phyloP scores from a whole-genome alignment of 2,797 vertebrate genomes.

The Cyclura pinguis region DNA sequence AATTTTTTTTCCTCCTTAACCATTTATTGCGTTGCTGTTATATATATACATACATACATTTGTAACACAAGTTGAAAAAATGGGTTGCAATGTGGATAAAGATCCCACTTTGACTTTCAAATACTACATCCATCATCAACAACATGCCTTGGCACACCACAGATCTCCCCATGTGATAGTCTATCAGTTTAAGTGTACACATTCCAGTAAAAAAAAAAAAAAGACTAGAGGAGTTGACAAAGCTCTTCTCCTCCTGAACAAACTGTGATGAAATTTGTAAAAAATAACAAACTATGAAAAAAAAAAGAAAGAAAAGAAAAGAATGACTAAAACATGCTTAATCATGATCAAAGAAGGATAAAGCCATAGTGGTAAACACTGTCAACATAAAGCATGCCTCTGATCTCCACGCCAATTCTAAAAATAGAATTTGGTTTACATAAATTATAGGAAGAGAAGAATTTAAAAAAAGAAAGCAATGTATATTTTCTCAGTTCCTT shows the following conservation, averaged over 20 bases:
- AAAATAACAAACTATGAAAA: conserved; percentile 66
- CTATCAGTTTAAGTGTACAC: not conserved
- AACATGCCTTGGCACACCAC: not conserved
- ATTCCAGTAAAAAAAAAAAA: not conserved
- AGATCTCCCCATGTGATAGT: conserved; percentile 32
- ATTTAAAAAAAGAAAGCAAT: conserved; percentile 37
- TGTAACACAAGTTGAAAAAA: not conserved
- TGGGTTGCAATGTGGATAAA: not conserved
- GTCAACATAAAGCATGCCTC: conserved; percentile 71
- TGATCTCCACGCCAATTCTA: conserved; percentile 74
- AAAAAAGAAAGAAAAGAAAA: conserved; percentile 35
- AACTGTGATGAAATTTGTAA: conserved; percentile 52
- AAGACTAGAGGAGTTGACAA: conserved; percentile 56
- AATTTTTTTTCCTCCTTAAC: not conserved
- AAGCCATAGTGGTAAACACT: conserved; percentile 71
- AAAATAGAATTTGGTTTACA: conserved; percentile 73
- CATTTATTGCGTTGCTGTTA: not conserved
- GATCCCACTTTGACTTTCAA: not conserved
- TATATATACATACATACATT: not conserved
- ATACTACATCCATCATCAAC: not conserved
- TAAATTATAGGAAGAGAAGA: conserved; percentile 56
- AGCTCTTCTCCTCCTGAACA: conserved; percentile 55
- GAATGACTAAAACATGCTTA: conserved; percentile 70
- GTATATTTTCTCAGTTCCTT: conserved; percentile 51
- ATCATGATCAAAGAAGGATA: conserved; percentile 78